Conservation (phyloP, 2,888 invertebrate species). For the Amitus sp. region DNA sequence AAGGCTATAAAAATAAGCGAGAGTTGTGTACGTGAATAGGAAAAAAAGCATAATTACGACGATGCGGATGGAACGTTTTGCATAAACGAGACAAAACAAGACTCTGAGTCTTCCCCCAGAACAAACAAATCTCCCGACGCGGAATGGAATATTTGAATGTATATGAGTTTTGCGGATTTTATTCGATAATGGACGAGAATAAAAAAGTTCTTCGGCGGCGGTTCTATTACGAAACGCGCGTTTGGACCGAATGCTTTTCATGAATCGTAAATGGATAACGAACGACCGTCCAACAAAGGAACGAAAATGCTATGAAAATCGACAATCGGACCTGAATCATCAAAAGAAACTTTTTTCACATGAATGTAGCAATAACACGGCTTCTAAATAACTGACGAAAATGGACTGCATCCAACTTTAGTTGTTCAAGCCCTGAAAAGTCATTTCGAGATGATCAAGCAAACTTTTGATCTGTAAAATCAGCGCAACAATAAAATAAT, state of each 20-base stretch:
- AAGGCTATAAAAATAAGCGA: conserved; percentile 12
- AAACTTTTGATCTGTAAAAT: no score
- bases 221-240: background rate
- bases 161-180: conserved; percentile 18
- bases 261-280: background rate
- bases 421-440: no score
- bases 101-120: conserved; percentile 14
- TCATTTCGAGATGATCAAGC: no score
- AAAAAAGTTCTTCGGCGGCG: conserved; percentile 6
- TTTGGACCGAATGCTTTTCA: background rate
- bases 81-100: conserved; percentile 22
- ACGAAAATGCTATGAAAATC: background rate
- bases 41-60: conserved; percentile 17
- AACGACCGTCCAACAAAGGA: background rate
- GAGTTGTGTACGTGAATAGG: background rate
- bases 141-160: conserved; percentile 27
- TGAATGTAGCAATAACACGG: background rate
- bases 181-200: conserved; percentile 17
- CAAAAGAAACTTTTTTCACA: background rate
- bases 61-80: conserved; percentile 14
- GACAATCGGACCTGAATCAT: background rate
- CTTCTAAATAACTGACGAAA: no score
- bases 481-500: no score
- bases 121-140: conserved; percentile 13
- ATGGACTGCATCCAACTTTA: no score